phyloP scores from a whole-genome alignment of 2,888 invertebrate genomes.

The Cryptus armator region DNA sequence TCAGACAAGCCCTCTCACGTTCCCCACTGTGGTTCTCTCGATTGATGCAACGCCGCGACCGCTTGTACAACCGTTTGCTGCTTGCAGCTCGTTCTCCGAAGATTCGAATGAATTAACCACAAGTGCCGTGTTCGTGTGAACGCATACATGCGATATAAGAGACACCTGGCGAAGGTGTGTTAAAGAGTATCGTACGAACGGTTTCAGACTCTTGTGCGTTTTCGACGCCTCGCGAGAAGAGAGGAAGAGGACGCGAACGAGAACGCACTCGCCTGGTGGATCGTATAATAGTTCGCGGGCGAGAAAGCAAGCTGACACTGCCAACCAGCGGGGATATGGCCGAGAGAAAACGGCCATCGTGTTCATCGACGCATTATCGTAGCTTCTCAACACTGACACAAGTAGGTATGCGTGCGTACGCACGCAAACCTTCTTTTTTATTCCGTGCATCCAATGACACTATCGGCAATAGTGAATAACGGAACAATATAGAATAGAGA shows the following conservation, averaged over 20 bases:
- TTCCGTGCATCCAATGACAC: neutral
- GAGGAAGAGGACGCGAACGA: conserved; percentile 43
- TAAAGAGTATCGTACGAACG: conserved; percentile 23
- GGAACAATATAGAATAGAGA: neutral
- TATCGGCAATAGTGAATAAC: conserved; percentile 1
- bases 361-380: conserved; percentile 65
- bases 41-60: conserved; percentile 21
- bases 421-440: neutral
- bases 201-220: conserved; percentile 28
- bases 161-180: conserved; percentile 15
- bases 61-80: conserved; percentile 46
- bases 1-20: conserved; percentile 38
- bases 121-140: conserved; percentile 42
- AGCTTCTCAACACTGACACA: conserved; percentile 47
- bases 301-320: conserved; percentile 29
- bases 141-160: neutral
- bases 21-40: neutral
- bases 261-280: conserved; percentile 25
- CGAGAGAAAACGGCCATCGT: conserved; percentile 63
- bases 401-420: conserved; percentile 3
- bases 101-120: conserved; percentile 62
- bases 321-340: conserved; percentile 41
- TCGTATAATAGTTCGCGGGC: conserved; percentile 53
- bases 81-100: conserved; percentile 52
- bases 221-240: conserved; percentile 39